Evolutionary conservation across 2,113 vertebrate genomes (phyloP), one percentile per base, ranked within the genome.

Genomic region (Patagioenas fasciata): DNA sequence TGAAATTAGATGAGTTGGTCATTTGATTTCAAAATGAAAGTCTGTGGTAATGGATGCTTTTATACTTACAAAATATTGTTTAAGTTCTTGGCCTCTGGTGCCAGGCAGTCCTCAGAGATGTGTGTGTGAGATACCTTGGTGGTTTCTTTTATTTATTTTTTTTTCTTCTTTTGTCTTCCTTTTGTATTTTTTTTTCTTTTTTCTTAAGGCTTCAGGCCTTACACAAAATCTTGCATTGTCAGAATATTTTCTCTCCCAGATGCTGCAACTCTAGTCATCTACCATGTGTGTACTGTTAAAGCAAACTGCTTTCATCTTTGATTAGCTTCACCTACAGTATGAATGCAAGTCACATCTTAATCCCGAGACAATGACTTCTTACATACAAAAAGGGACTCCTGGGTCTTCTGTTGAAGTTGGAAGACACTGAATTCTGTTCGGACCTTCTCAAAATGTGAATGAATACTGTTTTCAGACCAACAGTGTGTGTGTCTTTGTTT

Each of bases 1-100:
- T 93, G 80, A 84, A 97, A 96, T 93, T 31, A 88, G 73, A 80
- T 88, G 73, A 75, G 18, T 62, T 19, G 73, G 88, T 92, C 73
- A 81, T 94, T 91, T 88, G 92, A 60, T 95, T 79, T 69, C 44
- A 93, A 62, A 96, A 34, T 75, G 50, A 74, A 88, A 86, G 38
- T 17, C 75, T 90, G 42, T 28, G 50, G 11, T n/a, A 89, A 32
- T 84, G 61, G 66, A 29, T 77, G 64, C 56, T 89, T 83, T 84
- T n/a, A 64, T 58, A 62, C n/a, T 60, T 36, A 53, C 51, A 53
- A 78, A 28, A 79, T 50, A 54, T 91, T 85, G 62, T 95, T 92
- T 71, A 32, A 70, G 85, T 88, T 88, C 71, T 38, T 64, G 11
- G 79, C 29, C 51, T 87, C 20, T 79, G 57, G 26, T 65, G 85